Evolutionary conservation across 92 coral and sea anemone genomes (phyloP), one percentile per base, ranked within the genome.

Genomic region (Phenganax stokvisi): DNA sequence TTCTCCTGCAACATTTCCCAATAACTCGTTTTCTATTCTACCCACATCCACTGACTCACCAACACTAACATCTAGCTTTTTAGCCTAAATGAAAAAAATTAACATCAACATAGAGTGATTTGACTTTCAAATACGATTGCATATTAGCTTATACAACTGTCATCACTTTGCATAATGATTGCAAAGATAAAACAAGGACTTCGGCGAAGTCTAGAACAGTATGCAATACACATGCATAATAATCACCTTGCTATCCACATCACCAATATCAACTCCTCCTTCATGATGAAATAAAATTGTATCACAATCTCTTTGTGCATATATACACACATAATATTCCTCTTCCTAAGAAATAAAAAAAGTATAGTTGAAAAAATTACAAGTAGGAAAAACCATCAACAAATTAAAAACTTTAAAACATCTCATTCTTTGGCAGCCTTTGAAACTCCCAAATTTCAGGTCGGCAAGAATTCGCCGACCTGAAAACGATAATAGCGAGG

Each of bases 211-310:
- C 17, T 65, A 16, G 31, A 16, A 51, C 31, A 52, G 54, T 4
- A 59, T 7, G 28, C 51, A 30, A 15, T n/a, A 30, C 54, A 57
- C 6, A 8, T 63, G 16, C 51, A 12, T 1, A 10, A 27, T 13
- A 74, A 81, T 16, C 79, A 93, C 98, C 91, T 93, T 93, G 56
- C 90, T 86, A 73, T 93, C 98, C 12, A 93, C 98, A 78, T 93
- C 93, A 17, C 98, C 98, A 85, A 93, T 89, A 67, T 93, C 98
- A 56, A 93, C 97, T 15, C 98, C 98, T 64, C 98, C 98, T 74
- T 93, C 92, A 61, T 93, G 98, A 75, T 93, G 91, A 72, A 93
- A 93, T 73, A 93, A 84, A 74, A 93, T 93, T 64, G 92, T 89
- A 51, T 93, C 98, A 81, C 98, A 88, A 76, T 90, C 86, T 53